Conservation (phyloP, 1,140 invertebrate genomes). For the Diploscapter pachys region DNA sequence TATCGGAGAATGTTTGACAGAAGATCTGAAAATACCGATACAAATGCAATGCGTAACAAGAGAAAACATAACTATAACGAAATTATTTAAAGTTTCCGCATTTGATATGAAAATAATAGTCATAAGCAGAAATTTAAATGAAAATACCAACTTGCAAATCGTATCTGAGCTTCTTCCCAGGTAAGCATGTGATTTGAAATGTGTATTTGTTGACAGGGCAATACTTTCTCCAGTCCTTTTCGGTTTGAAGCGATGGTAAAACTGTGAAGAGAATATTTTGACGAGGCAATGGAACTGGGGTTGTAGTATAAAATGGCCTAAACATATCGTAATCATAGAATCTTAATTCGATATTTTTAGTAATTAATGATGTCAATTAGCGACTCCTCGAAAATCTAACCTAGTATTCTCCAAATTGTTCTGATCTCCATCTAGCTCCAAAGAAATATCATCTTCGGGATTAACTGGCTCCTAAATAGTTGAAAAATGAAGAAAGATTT, state of each 20-base stretch:
- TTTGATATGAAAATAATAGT: background rate
- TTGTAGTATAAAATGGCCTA: slow-evolving; percentile 16
- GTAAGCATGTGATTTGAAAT: slow-evolving; percentile 42
- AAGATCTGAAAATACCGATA: slow-evolving; percentile 31
- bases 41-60: background rate
- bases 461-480: slow-evolving; percentile 25
- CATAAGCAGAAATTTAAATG: background rate
- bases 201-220: slow-evolving; percentile 48
- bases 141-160: slow-evolving; percentile 40
- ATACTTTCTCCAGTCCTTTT: slow-evolving; percentile 41
- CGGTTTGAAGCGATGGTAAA: slow-evolving; percentile 42
- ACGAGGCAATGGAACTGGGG: slow-evolving; percentile 36
- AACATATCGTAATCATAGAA: slow-evolving; percentile 3
- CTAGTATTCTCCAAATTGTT: background rate
- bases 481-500: background rate
- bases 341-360: slow-evolving; percentile 2
- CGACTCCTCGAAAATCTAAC: background rate
- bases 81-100: background rate
- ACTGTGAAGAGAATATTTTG: slow-evolving; percentile 44
- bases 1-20: slow-evolving; percentile 43
- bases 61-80: background rate
- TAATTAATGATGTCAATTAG: too few relatives aligned
- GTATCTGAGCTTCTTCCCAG: slow-evolving; percentile 44
- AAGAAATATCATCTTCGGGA: slow-evolving; percentile 4
- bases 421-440: slow-evolving; percentile 11